A percentile compares a stretch with the other conserved stretches of the same genome.
These are phyloP conservation scores for Podabrus alpinus DNA, from an alignment of 2,888 invertebrate genomes.

Conservation along the genomic window DNA sequence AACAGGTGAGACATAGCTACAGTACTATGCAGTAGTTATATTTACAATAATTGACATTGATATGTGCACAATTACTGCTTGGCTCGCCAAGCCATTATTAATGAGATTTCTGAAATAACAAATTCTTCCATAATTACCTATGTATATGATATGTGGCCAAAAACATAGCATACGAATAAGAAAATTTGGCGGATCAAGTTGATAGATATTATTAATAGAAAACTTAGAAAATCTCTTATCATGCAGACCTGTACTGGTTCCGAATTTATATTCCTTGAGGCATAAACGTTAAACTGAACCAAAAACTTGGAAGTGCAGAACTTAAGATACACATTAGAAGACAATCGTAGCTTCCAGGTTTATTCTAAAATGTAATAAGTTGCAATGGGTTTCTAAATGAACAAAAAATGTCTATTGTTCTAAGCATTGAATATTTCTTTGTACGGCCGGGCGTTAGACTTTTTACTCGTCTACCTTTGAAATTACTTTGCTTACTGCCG, in stretches of 20 bases:
- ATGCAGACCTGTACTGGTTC: background rate
- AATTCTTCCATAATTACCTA: too few relatives aligned
- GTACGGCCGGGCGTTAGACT: background rate
- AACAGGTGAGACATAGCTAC: background rate
- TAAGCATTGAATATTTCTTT: background rate
- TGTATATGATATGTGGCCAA: too few relatives aligned
- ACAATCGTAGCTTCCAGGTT: background rate
- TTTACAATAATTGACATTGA: too few relatives aligned
- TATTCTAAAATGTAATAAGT: background rate
- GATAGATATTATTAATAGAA: background rate
- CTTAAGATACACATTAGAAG: too few relatives aligned
- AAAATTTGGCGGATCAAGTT: too few relatives aligned
- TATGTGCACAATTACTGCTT: too few relatives aligned
- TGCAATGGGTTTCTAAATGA: background rate
- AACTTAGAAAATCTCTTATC: background rate
- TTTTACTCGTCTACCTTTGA: background rate
- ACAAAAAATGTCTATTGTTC: background rate
- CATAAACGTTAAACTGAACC: background rate
- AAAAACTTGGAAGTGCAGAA: background rate
- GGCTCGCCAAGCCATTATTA: too few relatives aligned
- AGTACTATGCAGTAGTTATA: background rate
- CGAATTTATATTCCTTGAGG: background rate
- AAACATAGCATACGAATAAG: too few relatives aligned
- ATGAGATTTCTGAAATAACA: too few relatives aligned
- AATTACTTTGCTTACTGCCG: background rate